Evolutionary conservation across 2,797 vertebrate genomes (phyloP).

Genomic region (Scolopax rusticola): DNA sequence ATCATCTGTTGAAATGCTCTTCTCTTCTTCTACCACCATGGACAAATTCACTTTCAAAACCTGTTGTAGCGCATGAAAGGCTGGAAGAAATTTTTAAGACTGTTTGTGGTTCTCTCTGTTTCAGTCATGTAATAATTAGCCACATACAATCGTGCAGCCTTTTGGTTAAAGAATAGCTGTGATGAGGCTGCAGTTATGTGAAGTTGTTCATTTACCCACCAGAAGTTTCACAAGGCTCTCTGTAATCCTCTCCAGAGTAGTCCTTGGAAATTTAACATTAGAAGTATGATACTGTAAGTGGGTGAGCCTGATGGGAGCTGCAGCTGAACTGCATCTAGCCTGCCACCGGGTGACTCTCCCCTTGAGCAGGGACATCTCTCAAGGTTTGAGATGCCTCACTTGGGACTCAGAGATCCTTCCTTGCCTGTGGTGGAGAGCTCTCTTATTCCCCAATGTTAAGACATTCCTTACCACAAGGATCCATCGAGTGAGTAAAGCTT

Average conservation of each 20-base stretch:
- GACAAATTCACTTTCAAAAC: not conserved
- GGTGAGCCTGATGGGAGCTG: not conserved
- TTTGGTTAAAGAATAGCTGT: not conserved
- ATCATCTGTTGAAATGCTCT: not conserved
- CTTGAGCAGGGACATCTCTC: not conserved
- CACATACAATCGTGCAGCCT: not conserved
- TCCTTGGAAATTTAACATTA: not conserved
- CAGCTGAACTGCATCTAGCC: not conserved
- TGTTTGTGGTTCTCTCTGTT: not conserved
- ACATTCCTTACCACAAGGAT: not conserved
- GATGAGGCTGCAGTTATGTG: not conserved
- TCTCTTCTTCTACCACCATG: not conserved
- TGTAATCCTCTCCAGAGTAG: not conserved
- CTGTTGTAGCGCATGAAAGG: not conserved
- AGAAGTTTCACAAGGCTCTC: not conserved
- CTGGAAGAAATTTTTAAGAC: not conserved
- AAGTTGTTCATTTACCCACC: not conserved
- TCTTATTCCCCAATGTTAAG: not conserved
- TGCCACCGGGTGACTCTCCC: not conserved
- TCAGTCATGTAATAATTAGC: not conserved
- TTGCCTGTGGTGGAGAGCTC: not conserved
- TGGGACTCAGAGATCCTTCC: not conserved
- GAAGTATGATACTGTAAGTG: not conserved
- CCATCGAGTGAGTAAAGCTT: not conserved
- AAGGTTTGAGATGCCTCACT: not conserved